Conservation (phyloP, 2,888 invertebrate genomes). For the Myopa tessellatipennis region DNA sequence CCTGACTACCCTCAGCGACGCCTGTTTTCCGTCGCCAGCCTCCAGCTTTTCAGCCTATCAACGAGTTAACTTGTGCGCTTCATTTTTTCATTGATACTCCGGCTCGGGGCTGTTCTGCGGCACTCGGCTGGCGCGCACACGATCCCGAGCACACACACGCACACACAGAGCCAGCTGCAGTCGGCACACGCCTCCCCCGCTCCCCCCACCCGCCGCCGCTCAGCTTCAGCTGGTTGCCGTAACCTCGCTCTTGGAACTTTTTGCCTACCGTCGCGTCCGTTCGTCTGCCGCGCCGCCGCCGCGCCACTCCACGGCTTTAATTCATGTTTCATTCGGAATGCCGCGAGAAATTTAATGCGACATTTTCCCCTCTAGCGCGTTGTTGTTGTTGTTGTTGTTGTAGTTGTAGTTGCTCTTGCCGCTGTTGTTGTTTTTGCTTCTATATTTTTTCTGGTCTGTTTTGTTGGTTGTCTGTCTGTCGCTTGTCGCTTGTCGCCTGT, state of each 20-base stretch:
- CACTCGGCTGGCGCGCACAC: conserved; percentile 36
- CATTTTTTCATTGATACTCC: conserved; percentile 34
- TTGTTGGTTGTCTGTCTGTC: not conserved
- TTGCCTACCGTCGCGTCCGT: not conserved
- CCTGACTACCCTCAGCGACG: not conserved
- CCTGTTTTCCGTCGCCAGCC: not conserved
- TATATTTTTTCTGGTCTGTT: conserved; percentile 22
- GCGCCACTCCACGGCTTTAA: conserved; percentile 10
- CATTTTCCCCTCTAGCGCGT: conserved; percentile 53
- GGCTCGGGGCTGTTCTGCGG: conserved; percentile 44
- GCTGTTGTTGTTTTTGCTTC: conserved; percentile 11
- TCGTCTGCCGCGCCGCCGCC: not conserved
- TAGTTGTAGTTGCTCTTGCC: not conserved
- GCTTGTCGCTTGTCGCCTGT: not conserved
- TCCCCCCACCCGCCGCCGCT: not conserved
- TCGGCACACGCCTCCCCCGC: not conserved
- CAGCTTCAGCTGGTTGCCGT: not conserved
- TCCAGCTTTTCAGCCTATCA: not conserved
- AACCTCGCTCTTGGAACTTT: conserved; percentile 34
- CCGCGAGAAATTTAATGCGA: conserved; percentile 60
- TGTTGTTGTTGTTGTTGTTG: conserved; percentile 25
- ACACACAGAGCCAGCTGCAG: not conserved
- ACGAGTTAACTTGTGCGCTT: conserved; percentile 49
- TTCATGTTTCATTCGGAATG: conserved; percentile 48
- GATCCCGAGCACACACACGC: conserved; percentile 16